phyloP scores from a whole-genome alignment of 2,797 vertebrate genomes.

The Rhincodon typus region DNA sequence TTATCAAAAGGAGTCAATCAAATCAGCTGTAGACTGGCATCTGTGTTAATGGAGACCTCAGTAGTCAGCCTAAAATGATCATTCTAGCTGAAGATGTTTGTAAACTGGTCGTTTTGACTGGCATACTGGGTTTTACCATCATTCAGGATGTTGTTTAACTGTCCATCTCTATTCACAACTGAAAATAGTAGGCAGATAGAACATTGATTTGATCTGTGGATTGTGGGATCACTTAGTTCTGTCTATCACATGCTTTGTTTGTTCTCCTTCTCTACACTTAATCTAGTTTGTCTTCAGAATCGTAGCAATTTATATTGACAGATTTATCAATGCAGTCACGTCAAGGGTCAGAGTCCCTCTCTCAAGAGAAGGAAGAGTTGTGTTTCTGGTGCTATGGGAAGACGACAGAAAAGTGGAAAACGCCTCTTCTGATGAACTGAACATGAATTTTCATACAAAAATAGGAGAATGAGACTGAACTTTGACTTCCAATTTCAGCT shows the following conservation, averaged over 20 bases:
- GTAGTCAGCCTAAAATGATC: not conserved
- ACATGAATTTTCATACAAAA: constrained; percentile 11
- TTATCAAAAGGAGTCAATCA: too few relatives aligned
- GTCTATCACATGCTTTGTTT: not conserved
- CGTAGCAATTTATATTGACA: not conserved
- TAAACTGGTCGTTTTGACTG: not conserved
- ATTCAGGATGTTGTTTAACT: not conserved
- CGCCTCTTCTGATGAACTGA: constrained; percentile 5
- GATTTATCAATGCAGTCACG: constrained; percentile 4
- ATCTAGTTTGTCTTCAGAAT: not conserved
- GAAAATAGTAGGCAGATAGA: not conserved
- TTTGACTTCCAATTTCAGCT: not conserved
- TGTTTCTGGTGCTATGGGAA: not conserved
- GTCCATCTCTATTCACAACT: not conserved
- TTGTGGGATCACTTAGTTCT: not conserved
- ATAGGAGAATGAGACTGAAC: not conserved
- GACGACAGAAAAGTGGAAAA: not conserved
- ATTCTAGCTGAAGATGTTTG: not conserved
- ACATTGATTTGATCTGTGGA: not conserved
- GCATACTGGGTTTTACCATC: not conserved
- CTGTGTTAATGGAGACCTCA: not conserved
- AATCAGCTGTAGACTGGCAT: not conserved
- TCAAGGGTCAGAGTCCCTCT: constrained; percentile 16
- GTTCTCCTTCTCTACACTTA: not conserved
- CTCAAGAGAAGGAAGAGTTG: not conserved